Conservation (phyloP, 2,113 vertebrate species). For the Vicugna pacos region DNA sequence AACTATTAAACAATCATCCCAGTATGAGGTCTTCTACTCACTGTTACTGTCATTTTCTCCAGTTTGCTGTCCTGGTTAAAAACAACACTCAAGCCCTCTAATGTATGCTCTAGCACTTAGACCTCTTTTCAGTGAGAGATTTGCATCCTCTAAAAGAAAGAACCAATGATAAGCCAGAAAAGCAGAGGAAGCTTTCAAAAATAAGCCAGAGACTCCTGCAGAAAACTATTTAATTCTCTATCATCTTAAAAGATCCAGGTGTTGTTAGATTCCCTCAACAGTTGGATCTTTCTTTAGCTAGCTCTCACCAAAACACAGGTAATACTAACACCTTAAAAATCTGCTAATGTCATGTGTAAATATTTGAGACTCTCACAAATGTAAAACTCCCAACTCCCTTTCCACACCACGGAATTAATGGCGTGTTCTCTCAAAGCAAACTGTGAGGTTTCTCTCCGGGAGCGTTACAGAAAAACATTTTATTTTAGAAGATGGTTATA, state of each 20-base stretch:
- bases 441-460: not conserved
- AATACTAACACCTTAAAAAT: slow-evolving; percentile 61
- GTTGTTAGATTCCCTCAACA: slow-evolving; percentile 48
- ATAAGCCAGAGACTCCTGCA: not conserved
- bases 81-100: not conserved
- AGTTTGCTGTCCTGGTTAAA: not conserved
- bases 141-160: not conserved
- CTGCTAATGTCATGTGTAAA: slow-evolving; percentile 21
- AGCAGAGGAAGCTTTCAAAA: slow-evolving; percentile 45
- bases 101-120: not conserved
- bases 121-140: not conserved
- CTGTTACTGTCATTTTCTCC: not conserved
- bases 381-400: slow-evolving; percentile 41
- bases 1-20: slow-evolving; percentile 28
- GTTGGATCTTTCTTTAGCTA: slow-evolving; percentile 30
- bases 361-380: slow-evolving; percentile 51
- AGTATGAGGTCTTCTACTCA: not conserved
- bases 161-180: not conserved
- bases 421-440: slow-evolving; percentile 50
- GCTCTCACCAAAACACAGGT: not conserved
- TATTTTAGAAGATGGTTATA: not conserved
- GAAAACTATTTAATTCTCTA: slow-evolving; percentile 26
- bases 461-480: slow-evolving; percentile 37
- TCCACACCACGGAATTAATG: not conserved
- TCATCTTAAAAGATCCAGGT: slow-evolving; percentile 35